Evolutionary conservation across 1,140 invertebrate species (phyloP).

Genomic region (Bicyclus anynana): DNA sequence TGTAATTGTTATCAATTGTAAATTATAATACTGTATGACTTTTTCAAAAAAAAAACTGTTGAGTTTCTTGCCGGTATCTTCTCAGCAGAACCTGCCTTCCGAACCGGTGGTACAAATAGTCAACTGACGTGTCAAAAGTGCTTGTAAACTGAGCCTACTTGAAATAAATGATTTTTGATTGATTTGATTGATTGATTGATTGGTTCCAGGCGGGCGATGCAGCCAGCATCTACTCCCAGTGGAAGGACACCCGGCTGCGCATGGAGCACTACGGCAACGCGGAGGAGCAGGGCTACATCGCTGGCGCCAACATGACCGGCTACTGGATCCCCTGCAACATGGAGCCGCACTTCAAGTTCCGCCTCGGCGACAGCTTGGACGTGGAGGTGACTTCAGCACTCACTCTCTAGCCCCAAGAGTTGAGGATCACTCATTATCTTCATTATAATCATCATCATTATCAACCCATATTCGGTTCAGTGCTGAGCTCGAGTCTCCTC

Average conservation of each 20-base stretch:
- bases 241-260: constrained; percentile 51
- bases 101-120: too few relatives aligned
- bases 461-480: too few relatives aligned
- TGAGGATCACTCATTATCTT: too few relatives aligned
- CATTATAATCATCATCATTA: too few relatives aligned
- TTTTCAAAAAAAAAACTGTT: too few relatives aligned
- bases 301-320: constrained; percentile 63
- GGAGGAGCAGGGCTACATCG: constrained; percentile 45
- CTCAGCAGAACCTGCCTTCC: too few relatives aligned
- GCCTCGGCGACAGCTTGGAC: constrained; percentile 34
- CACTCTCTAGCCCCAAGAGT: background rate
- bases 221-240: constrained; percentile 56
- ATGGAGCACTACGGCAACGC: constrained; percentile 47
- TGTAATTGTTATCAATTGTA: too few relatives aligned
- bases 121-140: too few relatives aligned
- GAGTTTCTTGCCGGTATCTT: too few relatives aligned
- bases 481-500: too few relatives aligned
- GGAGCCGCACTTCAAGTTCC: constrained; percentile 49
- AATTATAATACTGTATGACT: too few relatives aligned
- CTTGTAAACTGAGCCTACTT: too few relatives aligned
- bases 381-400: constrained; percentile 47
- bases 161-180: background rate
- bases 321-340: constrained; percentile 53
- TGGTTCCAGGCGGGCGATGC: constrained; percentile 51
- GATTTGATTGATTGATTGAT: background rate